Evolutionary conservation across 2,797 vertebrate genomes (phyloP).

Genomic region (Crocidura indochinensis): DNA sequence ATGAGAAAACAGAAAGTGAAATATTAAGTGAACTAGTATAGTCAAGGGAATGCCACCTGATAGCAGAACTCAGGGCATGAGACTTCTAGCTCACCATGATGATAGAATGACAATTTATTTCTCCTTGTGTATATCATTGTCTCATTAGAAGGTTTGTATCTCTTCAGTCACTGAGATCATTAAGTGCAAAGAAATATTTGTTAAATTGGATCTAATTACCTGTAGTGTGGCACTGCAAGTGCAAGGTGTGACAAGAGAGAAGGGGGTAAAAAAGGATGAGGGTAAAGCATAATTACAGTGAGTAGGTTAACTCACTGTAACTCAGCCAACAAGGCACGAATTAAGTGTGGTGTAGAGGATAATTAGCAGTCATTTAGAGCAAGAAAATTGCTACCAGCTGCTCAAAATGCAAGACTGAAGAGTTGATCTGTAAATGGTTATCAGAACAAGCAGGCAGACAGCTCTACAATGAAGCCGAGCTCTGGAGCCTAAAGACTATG

Average conservation of each 20-base stretch:
- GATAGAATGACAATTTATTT: conserved; percentile 25
- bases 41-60: conserved; percentile 34
- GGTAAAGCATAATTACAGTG: conserved; percentile 64
- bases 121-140: neutral
- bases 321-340: conserved; percentile 70
- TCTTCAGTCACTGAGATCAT: conserved; percentile 5
- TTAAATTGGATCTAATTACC: neutral
- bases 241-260: conserved; percentile 14
- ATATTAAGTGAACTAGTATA: conserved; percentile 31
- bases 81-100: neutral
- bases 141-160: neutral
- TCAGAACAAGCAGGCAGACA: conserved; percentile 69
- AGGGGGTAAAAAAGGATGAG: conserved; percentile 10
- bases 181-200: conserved; percentile 5
- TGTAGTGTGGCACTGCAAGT: conserved; percentile 16
- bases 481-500: neutral
- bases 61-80: neutral
- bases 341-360: conserved; percentile 76
- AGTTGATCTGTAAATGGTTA: conserved; percentile 77
- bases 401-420: conserved; percentile 65
- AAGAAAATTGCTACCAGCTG: conserved; percentile 82
- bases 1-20: neutral
- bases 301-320: conserved; percentile 71
- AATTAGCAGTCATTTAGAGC: conserved; percentile 79
- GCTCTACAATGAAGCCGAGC: conserved; percentile 67